Evolutionary conservation across 2,797 vertebrate species (phyloP).

Genomic region (Coracias cyanogaster): DNA sequence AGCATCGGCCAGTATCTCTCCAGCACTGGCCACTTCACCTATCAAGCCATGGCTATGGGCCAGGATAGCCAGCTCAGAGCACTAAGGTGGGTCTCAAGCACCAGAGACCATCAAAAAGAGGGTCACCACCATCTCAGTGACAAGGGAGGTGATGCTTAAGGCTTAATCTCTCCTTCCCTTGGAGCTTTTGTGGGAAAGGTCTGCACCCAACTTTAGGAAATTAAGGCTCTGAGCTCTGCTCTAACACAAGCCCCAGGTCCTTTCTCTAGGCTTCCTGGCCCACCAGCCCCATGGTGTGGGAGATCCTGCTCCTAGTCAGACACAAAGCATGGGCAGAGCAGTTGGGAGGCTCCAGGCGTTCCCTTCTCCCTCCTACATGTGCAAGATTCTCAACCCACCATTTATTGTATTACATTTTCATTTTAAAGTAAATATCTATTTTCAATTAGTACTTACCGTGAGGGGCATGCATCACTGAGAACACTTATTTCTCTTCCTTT

Average conservation of each 20-base stretch:
- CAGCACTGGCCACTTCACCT: not conserved
- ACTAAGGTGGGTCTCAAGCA: not conserved
- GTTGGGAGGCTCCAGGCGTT: not conserved
- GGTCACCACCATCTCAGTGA: not conserved
- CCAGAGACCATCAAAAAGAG: not conserved
- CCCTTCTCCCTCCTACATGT: not conserved
- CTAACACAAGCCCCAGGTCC: not conserved
- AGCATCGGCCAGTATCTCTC: not conserved
- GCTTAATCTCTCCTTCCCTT: not conserved
- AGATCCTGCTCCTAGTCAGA: not conserved
- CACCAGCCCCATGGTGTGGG: not conserved
- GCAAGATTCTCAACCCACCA: conserved; percentile 35
- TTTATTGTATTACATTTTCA: conserved; percentile 70
- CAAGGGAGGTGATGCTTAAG: not conserved
- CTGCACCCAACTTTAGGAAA: not conserved
- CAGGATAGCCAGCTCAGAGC: not conserved
- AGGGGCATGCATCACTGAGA: conserved; percentile 72
- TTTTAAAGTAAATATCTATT: conserved; percentile 77
- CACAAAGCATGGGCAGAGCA: not conserved
- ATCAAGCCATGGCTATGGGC: not conserved
- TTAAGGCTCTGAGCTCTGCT: not conserved
- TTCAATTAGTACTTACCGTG: conserved; percentile 73
- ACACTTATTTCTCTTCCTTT: conserved; percentile 68
- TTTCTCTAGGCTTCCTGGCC: not conserved
- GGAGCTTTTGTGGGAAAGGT: not conserved